Evolutionary conservation across 2,888 invertebrate species (phyloP).

Genomic region (Meteorus cinctellus): DNA sequence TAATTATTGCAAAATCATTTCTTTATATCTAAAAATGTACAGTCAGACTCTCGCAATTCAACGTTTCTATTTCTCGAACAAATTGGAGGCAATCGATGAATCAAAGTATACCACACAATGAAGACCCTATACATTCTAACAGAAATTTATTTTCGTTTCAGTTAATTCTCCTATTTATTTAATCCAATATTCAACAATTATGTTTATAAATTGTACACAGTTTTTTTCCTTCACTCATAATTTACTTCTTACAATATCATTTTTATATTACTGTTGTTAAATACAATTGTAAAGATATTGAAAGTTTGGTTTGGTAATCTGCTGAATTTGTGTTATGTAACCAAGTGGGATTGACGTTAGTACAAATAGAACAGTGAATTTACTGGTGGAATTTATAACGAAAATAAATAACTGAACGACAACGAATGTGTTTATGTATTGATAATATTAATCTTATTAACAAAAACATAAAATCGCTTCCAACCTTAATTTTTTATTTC

Average conservation of each 20-base stretch:
- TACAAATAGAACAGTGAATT: not conserved
- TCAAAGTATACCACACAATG: not conserved
- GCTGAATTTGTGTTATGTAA: slow-evolving; percentile 1
- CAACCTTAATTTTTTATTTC: no score
- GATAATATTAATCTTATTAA: no score
- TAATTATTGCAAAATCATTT: no score
- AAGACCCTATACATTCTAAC: not conserved
- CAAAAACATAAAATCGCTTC: no score
- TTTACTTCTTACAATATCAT: no score
- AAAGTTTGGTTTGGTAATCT: not conserved
- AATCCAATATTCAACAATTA: not conserved
- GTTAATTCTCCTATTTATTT: not conserved
- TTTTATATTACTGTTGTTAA: no score
- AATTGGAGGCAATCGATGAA: not conserved
- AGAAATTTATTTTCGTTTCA: not conserved
- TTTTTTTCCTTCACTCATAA: no score
- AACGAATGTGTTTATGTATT: no score
- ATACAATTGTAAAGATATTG: not conserved
- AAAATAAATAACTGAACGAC: not conserved
- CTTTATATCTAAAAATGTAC: no score
- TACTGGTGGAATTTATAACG: not conserved
- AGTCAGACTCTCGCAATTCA: no score
- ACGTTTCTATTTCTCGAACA: no score
- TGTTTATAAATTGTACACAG: not conserved
- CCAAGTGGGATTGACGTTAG: not conserved